A percentile compares a stretch with the other conserved stretches of the same genome.
phyloP scores from a whole-genome alignment of 2,888 invertebrate genomes.

The Malthinus flaveolus region DNA sequence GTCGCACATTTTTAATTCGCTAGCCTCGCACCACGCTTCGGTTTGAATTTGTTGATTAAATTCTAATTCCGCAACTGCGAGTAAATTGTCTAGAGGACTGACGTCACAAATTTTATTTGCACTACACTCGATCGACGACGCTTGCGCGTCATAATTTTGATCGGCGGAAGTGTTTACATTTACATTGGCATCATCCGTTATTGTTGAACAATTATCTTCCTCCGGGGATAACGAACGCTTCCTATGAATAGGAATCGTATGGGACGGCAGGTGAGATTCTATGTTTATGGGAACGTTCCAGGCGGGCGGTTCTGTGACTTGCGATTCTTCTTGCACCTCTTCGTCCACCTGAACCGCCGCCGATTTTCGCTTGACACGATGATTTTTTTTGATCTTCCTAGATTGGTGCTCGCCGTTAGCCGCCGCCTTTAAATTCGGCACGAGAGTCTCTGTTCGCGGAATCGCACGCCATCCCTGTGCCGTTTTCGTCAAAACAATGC shows the following conservation, averaged over 20 bases:
- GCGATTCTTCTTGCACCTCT: conserved; percentile 32
- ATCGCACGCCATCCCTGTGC: conserved; percentile 81
- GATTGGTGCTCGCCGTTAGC: conserved; percentile 44
- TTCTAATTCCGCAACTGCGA: conserved; percentile 67
- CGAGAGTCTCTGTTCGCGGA: conserved; percentile 72
- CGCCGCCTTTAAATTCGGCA: conserved; percentile 54
- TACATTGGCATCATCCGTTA: conserved; percentile 28
- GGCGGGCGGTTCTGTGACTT: conserved; percentile 39
- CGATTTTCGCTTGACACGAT: conserved; percentile 47
- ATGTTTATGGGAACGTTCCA: conserved; percentile 58
- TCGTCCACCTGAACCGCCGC: conserved; percentile 51
- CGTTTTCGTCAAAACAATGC: conserved; percentile 80
- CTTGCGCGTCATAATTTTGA: conserved; percentile 45
- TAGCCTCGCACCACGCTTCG: conserved; percentile 45
- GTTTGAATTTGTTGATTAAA: conserved; percentile 61
- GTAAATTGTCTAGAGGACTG: conserved; percentile 63
- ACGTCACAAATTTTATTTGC: conserved; percentile 51
- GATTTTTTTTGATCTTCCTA: conserved; percentile 39
- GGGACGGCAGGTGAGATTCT: conserved; percentile 65
- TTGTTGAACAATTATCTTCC: conserved; percentile 35
- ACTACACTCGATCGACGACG: conserved; percentile 52
- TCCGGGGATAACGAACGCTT: conserved; percentile 50
- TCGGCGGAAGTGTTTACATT: conserved; percentile 51
- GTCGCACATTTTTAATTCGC: conserved; percentile 17
- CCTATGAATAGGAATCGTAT: conserved; percentile 60